A percentile compares a stretch with the other conserved stretches of the same genome.
Evolutionary conservation across 1,140 invertebrate genomes (phyloP).

Genomic region (Acromyrmex heyeri): DNA sequence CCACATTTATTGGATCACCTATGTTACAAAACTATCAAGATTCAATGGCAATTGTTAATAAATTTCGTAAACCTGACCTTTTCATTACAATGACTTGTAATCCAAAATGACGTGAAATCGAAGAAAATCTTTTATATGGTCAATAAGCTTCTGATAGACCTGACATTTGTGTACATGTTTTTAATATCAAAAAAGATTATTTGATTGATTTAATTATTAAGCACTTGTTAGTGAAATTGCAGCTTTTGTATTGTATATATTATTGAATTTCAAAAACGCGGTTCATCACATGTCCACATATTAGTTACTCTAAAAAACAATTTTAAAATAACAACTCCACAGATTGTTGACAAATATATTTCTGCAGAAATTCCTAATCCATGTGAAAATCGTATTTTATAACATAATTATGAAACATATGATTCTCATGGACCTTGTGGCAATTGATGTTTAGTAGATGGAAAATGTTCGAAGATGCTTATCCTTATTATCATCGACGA

Average conservation of each 20-base stretch:
- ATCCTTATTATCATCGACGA: no score
- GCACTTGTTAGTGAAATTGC: background rate
- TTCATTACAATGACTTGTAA: background rate
- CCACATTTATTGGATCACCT: background rate
- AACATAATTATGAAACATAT: no score
- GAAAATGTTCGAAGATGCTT: no score
- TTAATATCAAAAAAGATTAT: background rate
- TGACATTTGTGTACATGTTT: background rate
- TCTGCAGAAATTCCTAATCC: no score
- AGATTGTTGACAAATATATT: no score
- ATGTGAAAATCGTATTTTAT: no score
- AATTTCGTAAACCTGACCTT: background rate
- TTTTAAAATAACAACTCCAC: no score
- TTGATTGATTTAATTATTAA: background rate
- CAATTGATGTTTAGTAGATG: no score
- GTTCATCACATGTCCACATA: no score
- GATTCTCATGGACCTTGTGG: no score
- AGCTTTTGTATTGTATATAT: no score
- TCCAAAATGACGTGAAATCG: background rate
- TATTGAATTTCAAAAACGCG: background rate
- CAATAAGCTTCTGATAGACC: background rate
- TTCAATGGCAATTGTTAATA: background rate
- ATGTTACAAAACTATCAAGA: conserved; percentile 4
- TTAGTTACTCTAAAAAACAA: no score
- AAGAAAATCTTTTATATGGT: background rate